These are phyloP conservation scores for Decapterus maruadsi DNA, from an alignment of 2,797 vertebrate species.

Conservation along the genomic window DNA sequence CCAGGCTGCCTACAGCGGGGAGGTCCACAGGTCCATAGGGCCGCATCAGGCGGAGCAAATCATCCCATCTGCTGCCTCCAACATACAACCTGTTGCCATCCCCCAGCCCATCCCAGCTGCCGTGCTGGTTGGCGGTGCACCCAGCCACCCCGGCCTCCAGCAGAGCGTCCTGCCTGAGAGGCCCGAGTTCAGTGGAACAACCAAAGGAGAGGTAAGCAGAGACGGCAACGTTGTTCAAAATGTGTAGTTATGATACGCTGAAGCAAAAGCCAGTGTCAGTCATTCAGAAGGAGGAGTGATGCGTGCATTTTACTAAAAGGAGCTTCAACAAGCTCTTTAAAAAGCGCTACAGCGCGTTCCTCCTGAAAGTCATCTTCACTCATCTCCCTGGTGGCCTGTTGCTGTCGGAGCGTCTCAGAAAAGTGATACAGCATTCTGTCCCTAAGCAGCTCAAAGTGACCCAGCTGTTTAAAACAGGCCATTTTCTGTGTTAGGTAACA, in stretches of 20 bases:
- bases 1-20: conserved; percentile 90
- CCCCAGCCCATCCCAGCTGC: conserved; percentile 41
- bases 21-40: conserved; percentile 70
- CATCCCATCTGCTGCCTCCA: conserved; percentile 51
- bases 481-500: conserved; percentile 70
- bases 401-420: conserved; percentile 51
- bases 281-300: background rate
- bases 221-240: background rate
- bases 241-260: background rate
- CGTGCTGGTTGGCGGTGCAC: conserved; percentile 35
- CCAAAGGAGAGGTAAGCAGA: conserved; percentile 75
- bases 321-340: background rate
- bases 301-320: background rate
- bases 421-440: conserved; percentile 72
- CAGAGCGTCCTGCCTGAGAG: conserved; percentile 64
- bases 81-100: conserved; percentile 49
- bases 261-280: background rate
- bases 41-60: conserved; percentile 58
- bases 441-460: conserved; percentile 77
- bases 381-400: conserved; percentile 44
- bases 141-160: conserved; percentile 52
- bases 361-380: conserved; percentile 53
- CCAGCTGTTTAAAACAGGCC: conserved; percentile 81
- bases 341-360: conserved; percentile 7
- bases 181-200: conserved; percentile 45